Evolutionary conservation across 1,140 invertebrate species (phyloP).

Genomic region (Leptinotarsa texana): DNA sequence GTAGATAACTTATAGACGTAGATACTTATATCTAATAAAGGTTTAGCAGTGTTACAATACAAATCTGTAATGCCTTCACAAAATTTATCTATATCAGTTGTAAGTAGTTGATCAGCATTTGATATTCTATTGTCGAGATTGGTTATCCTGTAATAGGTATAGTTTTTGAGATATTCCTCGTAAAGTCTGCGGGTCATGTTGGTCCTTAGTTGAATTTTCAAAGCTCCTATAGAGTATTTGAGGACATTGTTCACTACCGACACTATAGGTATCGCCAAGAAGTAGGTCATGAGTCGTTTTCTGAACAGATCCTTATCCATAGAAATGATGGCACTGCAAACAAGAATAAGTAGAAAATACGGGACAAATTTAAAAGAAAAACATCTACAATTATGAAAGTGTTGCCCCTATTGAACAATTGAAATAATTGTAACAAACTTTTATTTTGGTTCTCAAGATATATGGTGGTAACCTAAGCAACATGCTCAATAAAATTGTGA

Average conservation of each 20-base stretch:
- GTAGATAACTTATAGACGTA: slow-evolving; percentile 90
- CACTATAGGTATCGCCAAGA: slow-evolving; percentile 80
- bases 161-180: slow-evolving; percentile 92
- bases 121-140: slow-evolving; percentile 93
- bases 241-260: slow-evolving; percentile 90
- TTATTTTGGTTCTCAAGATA: no score
- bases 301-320: slow-evolving; percentile 80
- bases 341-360: slow-evolving; percentile 24
- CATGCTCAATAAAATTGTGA: no score
- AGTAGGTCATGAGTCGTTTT: slow-evolving; percentile 74
- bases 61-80: slow-evolving; percentile 92
- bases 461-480: no score
- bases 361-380: background rate
- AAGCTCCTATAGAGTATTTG: slow-evolving; percentile 92
- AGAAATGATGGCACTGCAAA: slow-evolving; percentile 87
- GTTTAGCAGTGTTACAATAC: slow-evolving; percentile 98
- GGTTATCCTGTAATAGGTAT: slow-evolving; percentile 96
- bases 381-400: no score
- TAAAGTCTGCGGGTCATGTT: slow-evolving; percentile 87
- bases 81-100: slow-evolving; percentile 96
- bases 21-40: slow-evolving; percentile 90
- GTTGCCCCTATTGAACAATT: no score
- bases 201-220: slow-evolving; percentile 88
- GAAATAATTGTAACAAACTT: no score
- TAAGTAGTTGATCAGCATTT: slow-evolving; percentile 95